Percentiles rank a stretch among this genome's conserved stretches.
Evolutionary conservation across 2,113 vertebrate genomes (phyloP).

Genomic region (Platysteira castanea): DNA sequence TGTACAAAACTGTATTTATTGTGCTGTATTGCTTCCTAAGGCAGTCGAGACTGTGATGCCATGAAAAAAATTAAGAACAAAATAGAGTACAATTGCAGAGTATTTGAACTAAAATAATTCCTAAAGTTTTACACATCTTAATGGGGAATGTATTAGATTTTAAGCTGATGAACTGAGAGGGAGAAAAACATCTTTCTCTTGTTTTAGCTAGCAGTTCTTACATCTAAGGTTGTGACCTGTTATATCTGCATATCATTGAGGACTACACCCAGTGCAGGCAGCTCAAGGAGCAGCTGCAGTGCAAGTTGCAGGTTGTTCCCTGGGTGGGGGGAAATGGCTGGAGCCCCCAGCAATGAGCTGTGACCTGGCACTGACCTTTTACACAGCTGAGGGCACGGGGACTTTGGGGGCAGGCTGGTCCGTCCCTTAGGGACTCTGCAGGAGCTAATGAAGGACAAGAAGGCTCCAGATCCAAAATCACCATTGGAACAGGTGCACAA

Average conservation of each 20-base stretch:
- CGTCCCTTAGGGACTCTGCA: not conserved
- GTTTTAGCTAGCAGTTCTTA: not conserved
- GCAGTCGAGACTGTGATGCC: not conserved
- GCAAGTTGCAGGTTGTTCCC: not conserved
- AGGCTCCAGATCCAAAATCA: not conserved
- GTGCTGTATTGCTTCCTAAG: not conserved
- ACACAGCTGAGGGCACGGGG: not conserved
- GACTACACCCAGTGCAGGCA: not conserved
- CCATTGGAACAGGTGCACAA: not conserved
- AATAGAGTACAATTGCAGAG: not conserved
- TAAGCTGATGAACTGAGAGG: not conserved
- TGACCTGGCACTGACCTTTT: not conserved
- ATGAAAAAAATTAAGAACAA: not conserved
- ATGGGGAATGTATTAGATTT: not conserved
- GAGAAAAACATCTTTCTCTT: not conserved
- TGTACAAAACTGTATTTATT: not conserved
- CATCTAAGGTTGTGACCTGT: not conserved
- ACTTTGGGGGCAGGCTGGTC: not conserved
- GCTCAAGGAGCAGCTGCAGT: not conserved
- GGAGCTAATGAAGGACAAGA: not conserved
- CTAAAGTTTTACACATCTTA: not conserved
- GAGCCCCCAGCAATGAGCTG: rapidly evolving
- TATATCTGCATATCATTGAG: not conserved
- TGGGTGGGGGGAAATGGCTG: not conserved
- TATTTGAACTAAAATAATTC: not conserved